These are phyloP conservation scores for Octomys mimax DNA, from an alignment of 2,797 vertebrate genomes.

Conservation along the genomic window DNA sequence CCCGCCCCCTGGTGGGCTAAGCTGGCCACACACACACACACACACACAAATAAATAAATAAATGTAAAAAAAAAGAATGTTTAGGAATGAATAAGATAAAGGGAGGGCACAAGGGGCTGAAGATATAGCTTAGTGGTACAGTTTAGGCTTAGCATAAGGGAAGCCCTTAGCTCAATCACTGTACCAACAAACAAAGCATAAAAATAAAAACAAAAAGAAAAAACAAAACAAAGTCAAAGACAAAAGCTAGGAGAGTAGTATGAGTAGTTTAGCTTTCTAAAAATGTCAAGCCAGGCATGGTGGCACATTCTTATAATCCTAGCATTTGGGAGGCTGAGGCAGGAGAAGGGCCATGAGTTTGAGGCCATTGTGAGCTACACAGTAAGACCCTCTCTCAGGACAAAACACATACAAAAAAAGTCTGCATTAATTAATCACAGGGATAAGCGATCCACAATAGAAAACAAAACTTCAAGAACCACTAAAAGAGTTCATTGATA, in stretches of 20 bases:
- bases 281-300: not conserved
- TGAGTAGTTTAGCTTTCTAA: slow-evolving; percentile 47
- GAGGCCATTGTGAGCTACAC: not conserved
- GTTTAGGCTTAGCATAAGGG: not conserved
- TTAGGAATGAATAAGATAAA: slow-evolving; percentile 17
- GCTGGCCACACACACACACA: too few relatives aligned
- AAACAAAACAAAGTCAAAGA: not conserved
- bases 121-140: not conserved
- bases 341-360: not conserved
- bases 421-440: slow-evolving; percentile 32
- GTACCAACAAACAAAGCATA: not conserved
- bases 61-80: too few relatives aligned
- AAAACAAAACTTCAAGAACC: not conserved
- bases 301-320: not conserved
- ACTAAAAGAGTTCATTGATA: slow-evolving; percentile 29
- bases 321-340: not conserved
- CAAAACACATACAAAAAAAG: not conserved
- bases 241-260: not conserved
- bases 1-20: too few relatives aligned
- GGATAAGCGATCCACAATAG: not conserved
- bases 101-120: not conserved
- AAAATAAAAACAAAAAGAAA: not conserved
- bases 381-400: not conserved
- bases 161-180: not conserved
- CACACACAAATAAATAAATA: too few relatives aligned